Percentiles rank a stretch among this genome's conserved stretches.
These are phyloP conservation scores for Hypothenemus hampei DNA, from an alignment of 1,140 invertebrate species.

Conservation along the genomic window DNA sequence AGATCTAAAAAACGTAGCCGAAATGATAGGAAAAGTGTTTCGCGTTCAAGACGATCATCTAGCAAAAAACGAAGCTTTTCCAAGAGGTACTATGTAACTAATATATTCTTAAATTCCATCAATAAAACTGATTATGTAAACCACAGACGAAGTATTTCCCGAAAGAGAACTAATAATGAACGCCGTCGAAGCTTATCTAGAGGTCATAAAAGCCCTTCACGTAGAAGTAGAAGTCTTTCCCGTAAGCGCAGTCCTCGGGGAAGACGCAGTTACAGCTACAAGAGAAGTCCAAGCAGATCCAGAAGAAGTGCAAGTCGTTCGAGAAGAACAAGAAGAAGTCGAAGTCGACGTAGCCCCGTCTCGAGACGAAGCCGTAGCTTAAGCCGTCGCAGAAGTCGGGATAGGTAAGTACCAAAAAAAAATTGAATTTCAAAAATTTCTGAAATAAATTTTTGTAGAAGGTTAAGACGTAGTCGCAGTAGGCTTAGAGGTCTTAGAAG, in stretches of 20 bases:
- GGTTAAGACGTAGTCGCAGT: conserved; percentile 37
- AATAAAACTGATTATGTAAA: no score
- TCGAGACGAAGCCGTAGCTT: conserved; percentile 31
- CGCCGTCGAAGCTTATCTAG: conserved; percentile 37
- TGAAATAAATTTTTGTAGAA: conserved; percentile 31
- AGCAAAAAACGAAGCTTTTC: conserved; percentile 42
- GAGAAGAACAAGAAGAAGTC: conserved; percentile 22
- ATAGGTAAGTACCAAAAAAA: no score
- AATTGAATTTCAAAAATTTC: no score
- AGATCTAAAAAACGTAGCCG: conserved; percentile 46
- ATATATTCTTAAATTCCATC: no score
- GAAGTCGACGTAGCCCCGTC: conserved; percentile 27
- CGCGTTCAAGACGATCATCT: conserved; percentile 29
- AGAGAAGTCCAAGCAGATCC: conserved; percentile 29
- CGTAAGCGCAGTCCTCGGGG: conserved; percentile 28
- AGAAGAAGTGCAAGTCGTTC: conserved; percentile 28
- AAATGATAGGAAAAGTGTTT: conserved; percentile 32
- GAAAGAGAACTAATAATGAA: conserved; percentile 30
- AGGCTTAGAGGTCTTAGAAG: conserved; percentile 34
- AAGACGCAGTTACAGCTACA: conserved; percentile 33
- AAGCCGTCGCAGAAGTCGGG: conserved; percentile 45
- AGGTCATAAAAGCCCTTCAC: conserved; percentile 28
- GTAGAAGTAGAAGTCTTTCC: conserved; percentile 27
- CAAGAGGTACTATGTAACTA: no score
- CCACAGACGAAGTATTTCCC: conserved; percentile 35